Percentiles rank a stretch among this genome's conserved stretches.
phyloP scores from a whole-genome alignment of 1,140 invertebrate species.

The Drosophila bocqueti region DNA sequence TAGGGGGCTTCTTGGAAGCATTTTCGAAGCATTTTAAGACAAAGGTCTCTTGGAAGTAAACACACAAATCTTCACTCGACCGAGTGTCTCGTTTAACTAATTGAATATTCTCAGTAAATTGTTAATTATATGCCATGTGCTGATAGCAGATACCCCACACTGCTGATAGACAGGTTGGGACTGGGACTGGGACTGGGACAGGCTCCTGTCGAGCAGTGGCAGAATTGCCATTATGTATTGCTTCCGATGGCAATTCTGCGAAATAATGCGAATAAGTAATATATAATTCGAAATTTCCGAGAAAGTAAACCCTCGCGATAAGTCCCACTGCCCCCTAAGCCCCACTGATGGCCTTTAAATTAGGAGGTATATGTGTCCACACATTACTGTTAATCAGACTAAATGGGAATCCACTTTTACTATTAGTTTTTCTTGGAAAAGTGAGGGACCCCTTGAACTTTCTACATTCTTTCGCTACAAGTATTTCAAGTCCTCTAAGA shows the following conservation, averaged over 20 bases:
- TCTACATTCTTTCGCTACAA: background rate
- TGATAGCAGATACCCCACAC: background rate
- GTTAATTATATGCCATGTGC: background rate
- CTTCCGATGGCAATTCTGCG: background rate
- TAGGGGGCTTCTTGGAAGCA: background rate
- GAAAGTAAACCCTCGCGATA: background rate
- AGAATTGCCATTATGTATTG: constrained; percentile 1
- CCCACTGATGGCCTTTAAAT: background rate
- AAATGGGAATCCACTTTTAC: background rate
- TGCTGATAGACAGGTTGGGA: background rate
- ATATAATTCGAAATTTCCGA: background rate
- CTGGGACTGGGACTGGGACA: too few relatives aligned
- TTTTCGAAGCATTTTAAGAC: background rate
- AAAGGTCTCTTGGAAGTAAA: background rate
- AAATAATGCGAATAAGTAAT: too few relatives aligned
- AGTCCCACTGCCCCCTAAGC: background rate
- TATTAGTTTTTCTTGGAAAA: background rate
- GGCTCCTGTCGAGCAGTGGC: background rate
- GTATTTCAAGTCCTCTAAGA: background rate
- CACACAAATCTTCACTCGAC: background rate
- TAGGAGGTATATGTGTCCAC: background rate
- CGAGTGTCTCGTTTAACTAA: background rate
- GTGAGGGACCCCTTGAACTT: background rate
- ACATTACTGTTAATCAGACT: background rate
- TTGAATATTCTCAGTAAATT: background rate